phyloP scores from a whole-genome alignment of 2,888 invertebrate species.

The Chymomyza procnemis region DNA sequence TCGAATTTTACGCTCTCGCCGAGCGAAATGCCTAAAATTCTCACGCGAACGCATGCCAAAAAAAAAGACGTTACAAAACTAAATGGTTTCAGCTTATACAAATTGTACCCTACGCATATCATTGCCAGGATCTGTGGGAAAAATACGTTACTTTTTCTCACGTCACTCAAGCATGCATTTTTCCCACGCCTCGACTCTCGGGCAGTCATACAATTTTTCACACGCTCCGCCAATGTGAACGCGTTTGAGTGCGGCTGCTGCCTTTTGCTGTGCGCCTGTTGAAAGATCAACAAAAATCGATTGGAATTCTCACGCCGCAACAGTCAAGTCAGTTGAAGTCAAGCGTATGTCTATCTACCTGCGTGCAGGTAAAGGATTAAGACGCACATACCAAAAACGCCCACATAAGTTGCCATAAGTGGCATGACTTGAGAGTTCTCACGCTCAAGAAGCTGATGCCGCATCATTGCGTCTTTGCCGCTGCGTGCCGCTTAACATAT shows the following conservation, averaged over 20 bases:
- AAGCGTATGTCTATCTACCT: too few relatives aligned
- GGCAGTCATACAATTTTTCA: conserved; percentile 21
- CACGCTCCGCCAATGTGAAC: not conserved
- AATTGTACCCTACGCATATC: conserved; percentile 36
- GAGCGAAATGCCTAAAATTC: conserved; percentile 39
- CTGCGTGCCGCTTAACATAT: conserved; percentile 39
- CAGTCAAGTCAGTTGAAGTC: conserved; percentile 10
- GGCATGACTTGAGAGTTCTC: not conserved
- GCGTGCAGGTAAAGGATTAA: conserved; percentile 32
- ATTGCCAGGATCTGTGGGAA: conserved; percentile 40
- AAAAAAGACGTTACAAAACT: not conserved
- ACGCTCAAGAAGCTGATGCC: not conserved
- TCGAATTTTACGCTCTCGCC: conserved; percentile 22
- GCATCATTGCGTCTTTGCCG: not conserved
- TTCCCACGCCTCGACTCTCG: conserved; percentile 27
- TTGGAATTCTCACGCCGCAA: conserved; percentile 37
- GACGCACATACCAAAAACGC: conserved; percentile 18
- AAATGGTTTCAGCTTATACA: conserved; percentile 20
- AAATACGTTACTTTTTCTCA: conserved; percentile 40
- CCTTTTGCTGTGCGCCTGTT: conserved; percentile 44
- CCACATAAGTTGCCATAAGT: conserved; percentile 17
- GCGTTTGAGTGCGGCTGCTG: not conserved
- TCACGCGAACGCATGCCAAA: conserved; percentile 53
- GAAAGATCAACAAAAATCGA: conserved; percentile 33
- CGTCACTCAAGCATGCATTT: conserved; percentile 16